Evolutionary conservation across 2,888 invertebrate species (phyloP).

Genomic region (Cataglyphis cursor): DNA sequence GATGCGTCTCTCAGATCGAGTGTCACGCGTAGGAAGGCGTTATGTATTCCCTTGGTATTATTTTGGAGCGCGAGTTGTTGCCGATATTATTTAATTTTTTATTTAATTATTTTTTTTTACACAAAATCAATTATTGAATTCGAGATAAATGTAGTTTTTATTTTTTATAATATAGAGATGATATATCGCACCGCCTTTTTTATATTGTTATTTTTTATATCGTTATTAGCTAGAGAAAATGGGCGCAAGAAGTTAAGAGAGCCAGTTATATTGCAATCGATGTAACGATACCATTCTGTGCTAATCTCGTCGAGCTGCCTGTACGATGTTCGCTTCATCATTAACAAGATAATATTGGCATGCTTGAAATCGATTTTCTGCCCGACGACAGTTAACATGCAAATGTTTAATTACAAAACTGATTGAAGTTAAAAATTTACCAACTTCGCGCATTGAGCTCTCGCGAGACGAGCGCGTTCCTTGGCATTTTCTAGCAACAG

Average conservation of each 20-base stretch:
- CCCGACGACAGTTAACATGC: neutral
- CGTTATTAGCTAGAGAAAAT: neutral
- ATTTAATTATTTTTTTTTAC: neutral
- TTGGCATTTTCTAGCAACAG: neutral
- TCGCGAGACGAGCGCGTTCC: neutral
- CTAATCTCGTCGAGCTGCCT: constrained; percentile 23
- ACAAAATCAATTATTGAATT: neutral
- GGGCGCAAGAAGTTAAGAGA: neutral
- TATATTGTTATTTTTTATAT: neutral
- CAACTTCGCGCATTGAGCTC: neutral
- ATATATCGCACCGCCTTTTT: neutral
- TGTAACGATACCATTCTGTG: constrained; percentile 11
- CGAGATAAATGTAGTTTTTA: neutral
- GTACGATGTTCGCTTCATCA: neutral
- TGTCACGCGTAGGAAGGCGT: constrained; percentile 18
- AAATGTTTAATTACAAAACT: neutral
- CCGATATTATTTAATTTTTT: too few relatives aligned
- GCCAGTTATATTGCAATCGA: constrained; percentile 1
- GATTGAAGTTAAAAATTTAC: constrained; percentile 8
- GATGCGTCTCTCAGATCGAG: constrained; percentile 5
- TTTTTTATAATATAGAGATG: neutral
- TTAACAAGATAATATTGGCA: neutral
- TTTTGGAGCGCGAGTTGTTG: neutral
- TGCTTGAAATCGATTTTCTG: neutral
- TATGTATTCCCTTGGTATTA: neutral